A percentile compares a stretch with the other conserved stretches of the same genome.
Conservation (phyloP, 2,888 invertebrate species). For the Campoplex capitator region DNA sequence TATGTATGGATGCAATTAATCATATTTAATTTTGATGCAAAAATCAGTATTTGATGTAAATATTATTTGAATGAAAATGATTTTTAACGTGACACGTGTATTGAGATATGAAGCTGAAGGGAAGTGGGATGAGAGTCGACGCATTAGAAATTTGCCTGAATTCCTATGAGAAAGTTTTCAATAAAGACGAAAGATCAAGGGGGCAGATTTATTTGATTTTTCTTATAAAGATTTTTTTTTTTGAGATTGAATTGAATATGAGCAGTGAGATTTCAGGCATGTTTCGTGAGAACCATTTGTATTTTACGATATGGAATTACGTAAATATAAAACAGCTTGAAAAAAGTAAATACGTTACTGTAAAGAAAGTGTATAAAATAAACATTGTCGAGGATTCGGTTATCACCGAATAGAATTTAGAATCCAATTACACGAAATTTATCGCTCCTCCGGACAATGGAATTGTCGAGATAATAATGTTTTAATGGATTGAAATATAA, state of each 20-base stretch:
- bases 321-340: neutral
- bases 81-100: neutral
- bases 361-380: neutral
- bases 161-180: neutral
- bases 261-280: neutral
- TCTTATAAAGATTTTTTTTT: neutral
- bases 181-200: slow-evolving; percentile 8
- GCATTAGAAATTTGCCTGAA: neutral
- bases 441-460: slow-evolving; percentile 51
- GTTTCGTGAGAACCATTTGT: slow-evolving; percentile 16
- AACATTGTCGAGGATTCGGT: slow-evolving; percentile 43
- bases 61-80: neutral
- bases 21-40: neutral
- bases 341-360: neutral
- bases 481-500: slow-evolving; percentile 62
- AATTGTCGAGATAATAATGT: slow-evolving; percentile 54
- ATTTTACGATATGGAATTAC: neutral
- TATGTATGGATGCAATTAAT: neutral
- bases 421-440: slow-evolving; percentile 55
- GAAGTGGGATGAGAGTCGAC: neutral
- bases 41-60: neutral
- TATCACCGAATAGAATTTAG: slow-evolving; percentile 50
- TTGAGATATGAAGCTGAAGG: neutral
- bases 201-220: slow-evolving; percentile 4
- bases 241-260: neutral